These are phyloP conservation scores for Cataglyphis hispanica DNA, from an alignment of 1,140 invertebrate genomes.

Conservation along the genomic window DNA sequence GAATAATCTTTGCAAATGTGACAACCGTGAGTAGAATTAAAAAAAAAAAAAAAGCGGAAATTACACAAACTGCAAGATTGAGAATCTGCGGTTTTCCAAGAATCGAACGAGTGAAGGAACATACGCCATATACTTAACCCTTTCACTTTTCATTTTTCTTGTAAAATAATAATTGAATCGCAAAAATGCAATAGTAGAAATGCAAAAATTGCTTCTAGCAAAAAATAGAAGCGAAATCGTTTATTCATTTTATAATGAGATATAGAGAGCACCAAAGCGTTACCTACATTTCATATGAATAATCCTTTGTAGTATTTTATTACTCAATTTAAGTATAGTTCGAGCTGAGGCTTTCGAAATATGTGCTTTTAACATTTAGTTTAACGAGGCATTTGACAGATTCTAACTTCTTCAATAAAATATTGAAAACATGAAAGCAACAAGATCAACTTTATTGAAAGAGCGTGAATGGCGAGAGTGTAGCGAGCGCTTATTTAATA, in stretches of 20 bases:
- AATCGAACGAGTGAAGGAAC: conserved; percentile 4
- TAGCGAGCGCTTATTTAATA: conserved; percentile 57
- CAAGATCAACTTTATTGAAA: neutral
- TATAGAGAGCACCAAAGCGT: neutral
- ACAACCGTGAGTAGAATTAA: neutral
- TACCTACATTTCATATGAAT: neutral
- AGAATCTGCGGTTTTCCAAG: too few relatives aligned
- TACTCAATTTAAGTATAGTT: neutral
- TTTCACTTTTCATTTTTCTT: neutral
- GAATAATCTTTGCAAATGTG: neutral
- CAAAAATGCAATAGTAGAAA: neutral
- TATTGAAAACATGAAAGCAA: neutral
- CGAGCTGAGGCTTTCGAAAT: neutral
- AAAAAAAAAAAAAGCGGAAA: neutral
- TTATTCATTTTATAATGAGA: neutral
- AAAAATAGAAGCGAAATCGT: neutral
- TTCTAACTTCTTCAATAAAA: conserved; percentile 7
- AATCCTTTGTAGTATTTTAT: neutral
- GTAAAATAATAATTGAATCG: neutral
- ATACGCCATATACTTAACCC: neutral
- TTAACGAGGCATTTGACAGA: neutral
- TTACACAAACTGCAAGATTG: neutral
- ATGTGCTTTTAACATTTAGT: too few relatives aligned
- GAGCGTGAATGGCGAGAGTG: neutral
- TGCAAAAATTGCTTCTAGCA: too few relatives aligned